phyloP scores from a whole-genome alignment of 2,888 invertebrate genomes.

The Lymantria dispar region DNA sequence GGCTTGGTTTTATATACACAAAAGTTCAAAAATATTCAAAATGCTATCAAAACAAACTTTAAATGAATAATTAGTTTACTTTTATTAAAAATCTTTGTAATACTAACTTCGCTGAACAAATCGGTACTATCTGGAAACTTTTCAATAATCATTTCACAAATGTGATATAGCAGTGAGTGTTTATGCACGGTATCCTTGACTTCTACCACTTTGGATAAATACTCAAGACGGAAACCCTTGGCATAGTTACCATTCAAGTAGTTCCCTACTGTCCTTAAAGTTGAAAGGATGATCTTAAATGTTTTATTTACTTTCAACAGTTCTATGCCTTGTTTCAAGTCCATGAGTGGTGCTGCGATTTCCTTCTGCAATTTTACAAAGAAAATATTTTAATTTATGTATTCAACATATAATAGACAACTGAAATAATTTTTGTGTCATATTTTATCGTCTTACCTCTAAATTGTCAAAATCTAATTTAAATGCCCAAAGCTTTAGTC shows the following conservation, averaged over 20 bases:
- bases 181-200: conserved; percentile 99
- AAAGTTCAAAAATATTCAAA: background rate
- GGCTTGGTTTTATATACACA: background rate
- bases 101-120: conserved; percentile 95
- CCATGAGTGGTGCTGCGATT: conserved; percentile 99
- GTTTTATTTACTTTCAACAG: conserved; percentile 95
- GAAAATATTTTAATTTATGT: background rate
- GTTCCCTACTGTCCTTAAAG: conserved; percentile 96
- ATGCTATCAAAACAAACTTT: background rate
- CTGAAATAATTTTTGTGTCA: background rate
- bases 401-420: background rate
- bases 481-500: conserved; percentile 98
- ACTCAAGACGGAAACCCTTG: conserved; percentile 98
- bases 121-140: conserved; percentile 97
- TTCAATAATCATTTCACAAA: conserved; percentile 98
- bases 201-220: conserved; percentile 98
- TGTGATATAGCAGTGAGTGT: conserved; percentile 97
- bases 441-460: conserved; percentile 84
- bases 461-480: conserved; percentile 98
- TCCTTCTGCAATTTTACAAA: conserved; percentile 85
- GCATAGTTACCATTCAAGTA: conserved; percentile 96
- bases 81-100: background rate
- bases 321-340: conserved; percentile 98
- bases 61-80: background rate
- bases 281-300: conserved; percentile 96